These are phyloP conservation scores for Lampris incognitus DNA, from an alignment of 2,113 vertebrate genomes.

Conservation along the genomic window DNA sequence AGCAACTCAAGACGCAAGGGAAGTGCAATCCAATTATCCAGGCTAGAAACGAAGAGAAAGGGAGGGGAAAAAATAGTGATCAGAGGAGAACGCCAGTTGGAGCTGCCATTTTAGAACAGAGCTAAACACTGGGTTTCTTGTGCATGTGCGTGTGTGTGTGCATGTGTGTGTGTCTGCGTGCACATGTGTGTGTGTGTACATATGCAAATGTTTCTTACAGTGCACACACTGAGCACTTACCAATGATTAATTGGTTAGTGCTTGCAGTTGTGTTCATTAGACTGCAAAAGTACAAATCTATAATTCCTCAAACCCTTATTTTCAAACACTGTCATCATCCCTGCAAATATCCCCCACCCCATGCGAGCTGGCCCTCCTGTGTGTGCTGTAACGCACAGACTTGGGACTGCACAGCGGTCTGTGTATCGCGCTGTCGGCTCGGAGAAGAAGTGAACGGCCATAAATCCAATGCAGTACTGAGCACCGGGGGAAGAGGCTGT, in stretches of 20 bases:
- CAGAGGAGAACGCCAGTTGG: slow-evolving; percentile 30
- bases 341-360: slow-evolving; percentile 1
- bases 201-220: no score
- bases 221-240: background rate
- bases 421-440: slow-evolving; percentile 17
- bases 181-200: background rate
- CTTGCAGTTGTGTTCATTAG: background rate
- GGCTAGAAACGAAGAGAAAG: slow-evolving; percentile 37
- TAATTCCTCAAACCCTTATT: slow-evolving; percentile 26
- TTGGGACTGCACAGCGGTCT: slow-evolving; percentile 6
- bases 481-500: slow-evolving; percentile 17
- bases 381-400: slow-evolving; percentile 32
- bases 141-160: slow-evolving; percentile 2
- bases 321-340: background rate
- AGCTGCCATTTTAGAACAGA: slow-evolving; percentile 47
- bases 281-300: background rate
- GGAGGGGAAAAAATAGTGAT: slow-evolving; percentile 29
- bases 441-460: slow-evolving; percentile 27
- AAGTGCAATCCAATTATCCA: slow-evolving; percentile 76
- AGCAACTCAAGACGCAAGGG: slow-evolving; percentile 72
- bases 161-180: background rate
- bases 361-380: slow-evolving; percentile 38
- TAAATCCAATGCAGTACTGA: slow-evolving; percentile 60
- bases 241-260: slow-evolving; percentile 3
- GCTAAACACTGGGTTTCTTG: background rate